Conservation (phyloP, 1,140 invertebrate genomes). For the Aphaenogaster floridana region DNA sequence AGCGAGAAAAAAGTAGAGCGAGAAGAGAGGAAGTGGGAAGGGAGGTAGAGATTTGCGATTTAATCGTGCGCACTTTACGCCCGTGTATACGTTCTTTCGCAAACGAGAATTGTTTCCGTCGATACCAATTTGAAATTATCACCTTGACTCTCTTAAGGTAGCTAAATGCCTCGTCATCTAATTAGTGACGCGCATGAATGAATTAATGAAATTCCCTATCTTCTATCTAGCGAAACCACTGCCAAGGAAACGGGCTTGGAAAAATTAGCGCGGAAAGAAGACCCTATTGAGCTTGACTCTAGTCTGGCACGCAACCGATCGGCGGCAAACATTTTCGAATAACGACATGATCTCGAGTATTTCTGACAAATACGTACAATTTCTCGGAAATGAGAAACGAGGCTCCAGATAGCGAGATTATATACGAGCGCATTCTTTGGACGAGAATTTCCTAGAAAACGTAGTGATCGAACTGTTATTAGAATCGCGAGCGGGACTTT, state of each 20-base stretch:
- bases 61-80: constrained; percentile 63
- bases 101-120: constrained; percentile 42
- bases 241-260: too few species aligned
- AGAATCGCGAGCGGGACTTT: neutral
- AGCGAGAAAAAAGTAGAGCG: constrained; percentile 28
- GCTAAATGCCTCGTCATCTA: constrained; percentile 84
- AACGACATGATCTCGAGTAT: neutral
- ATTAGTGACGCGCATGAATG: constrained; percentile 87
- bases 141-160: constrained; percentile 20
- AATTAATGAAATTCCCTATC: constrained; percentile 85
- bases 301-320: neutral
- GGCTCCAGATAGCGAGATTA: too few species aligned
- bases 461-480: neutral
- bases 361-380: neutral
- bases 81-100: constrained; percentile 52
- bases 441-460: neutral
- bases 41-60: constrained; percentile 8
- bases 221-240: too few species aligned
- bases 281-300: too few species aligned
- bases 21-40: neutral
- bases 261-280: too few species aligned
- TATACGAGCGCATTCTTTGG: neutral
- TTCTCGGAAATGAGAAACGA: neutral
- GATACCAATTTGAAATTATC: neutral
- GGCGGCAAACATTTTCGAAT: neutral